These are phyloP conservation scores for Tetrapedia diversipes DNA, from an alignment of 2,888 invertebrate genomes.

Conservation along the genomic window DNA sequence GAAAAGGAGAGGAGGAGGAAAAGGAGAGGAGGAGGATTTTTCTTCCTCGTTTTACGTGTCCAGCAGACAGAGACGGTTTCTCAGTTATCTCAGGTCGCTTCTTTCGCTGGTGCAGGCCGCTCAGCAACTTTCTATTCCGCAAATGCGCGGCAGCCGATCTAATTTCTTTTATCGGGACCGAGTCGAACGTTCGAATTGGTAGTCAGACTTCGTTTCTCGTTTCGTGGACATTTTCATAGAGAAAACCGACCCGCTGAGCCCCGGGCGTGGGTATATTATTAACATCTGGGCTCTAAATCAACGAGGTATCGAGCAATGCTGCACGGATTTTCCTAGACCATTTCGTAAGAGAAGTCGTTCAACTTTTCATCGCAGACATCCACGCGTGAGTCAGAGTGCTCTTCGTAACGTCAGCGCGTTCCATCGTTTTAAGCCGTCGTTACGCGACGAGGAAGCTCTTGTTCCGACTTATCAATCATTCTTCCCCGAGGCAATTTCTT, in stretches of 20 bases:
- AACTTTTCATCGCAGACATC: too few relatives aligned
- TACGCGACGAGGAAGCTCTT: slow-evolving; percentile 28
- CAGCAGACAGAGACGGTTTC: slow-evolving; percentile 25
- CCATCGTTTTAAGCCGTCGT: not conserved
- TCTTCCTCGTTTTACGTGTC: slow-evolving; percentile 34
- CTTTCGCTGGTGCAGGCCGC: slow-evolving; percentile 40
- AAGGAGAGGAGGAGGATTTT: slow-evolving; percentile 1
- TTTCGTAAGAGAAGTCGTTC: too few relatives aligned
- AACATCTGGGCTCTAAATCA: too few relatives aligned
- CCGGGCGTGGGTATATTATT: too few relatives aligned
- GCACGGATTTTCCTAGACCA: too few relatives aligned
- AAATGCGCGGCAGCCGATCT: slow-evolving; percentile 66
- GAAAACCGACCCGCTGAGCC: not conserved
- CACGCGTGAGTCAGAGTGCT: too few relatives aligned
- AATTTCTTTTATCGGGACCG: slow-evolving; percentile 70
- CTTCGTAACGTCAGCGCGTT: too few relatives aligned
- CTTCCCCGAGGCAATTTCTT: slow-evolving; percentile 2
- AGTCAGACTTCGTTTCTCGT: not conserved
- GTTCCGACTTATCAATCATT: slow-evolving; percentile 5
- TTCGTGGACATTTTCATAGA: not conserved
- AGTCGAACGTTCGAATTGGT: slow-evolving; percentile 21
- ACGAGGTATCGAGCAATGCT: too few relatives aligned
- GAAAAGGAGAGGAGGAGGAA: not conserved
- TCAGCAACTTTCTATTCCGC: slow-evolving; percentile 76
- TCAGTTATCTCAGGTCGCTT: slow-evolving; percentile 31